These are phyloP conservation scores for Micronycteris hirsuta DNA, from an alignment of 2,113 vertebrate species.

Conservation along the genomic window DNA sequence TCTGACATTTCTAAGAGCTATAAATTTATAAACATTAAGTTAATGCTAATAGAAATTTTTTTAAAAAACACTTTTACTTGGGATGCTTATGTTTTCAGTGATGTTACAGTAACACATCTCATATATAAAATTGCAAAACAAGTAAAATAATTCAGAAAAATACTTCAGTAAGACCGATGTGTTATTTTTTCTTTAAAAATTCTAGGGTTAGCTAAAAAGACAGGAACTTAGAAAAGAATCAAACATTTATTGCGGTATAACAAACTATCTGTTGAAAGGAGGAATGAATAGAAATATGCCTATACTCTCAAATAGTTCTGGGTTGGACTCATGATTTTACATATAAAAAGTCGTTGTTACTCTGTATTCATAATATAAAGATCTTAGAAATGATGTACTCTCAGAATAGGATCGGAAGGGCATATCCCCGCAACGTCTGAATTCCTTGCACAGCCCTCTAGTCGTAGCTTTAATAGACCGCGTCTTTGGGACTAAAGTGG, in stretches of 20 bases:
- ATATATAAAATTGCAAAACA: background rate
- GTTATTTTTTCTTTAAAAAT: background rate
- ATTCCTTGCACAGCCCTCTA: background rate
- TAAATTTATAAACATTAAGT: background rate
- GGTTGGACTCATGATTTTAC: background rate
- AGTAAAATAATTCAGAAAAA: background rate
- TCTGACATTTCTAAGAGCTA: background rate
- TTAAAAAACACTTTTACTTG: background rate
- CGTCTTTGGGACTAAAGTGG: background rate
- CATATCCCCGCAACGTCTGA: background rate
- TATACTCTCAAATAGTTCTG: background rate
- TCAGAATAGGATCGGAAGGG: background rate
- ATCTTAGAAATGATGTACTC: background rate
- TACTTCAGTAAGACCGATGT: background rate
- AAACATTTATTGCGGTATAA: background rate
- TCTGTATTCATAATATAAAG: background rate
- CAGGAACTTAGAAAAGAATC: background rate
- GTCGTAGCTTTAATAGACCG: background rate
- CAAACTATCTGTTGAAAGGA: background rate
- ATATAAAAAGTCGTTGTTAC: background rate
- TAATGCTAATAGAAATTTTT: background rate
- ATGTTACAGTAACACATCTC: background rate
- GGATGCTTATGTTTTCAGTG: background rate
- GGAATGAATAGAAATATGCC: background rate
- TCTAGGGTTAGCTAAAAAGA: background rate